Evolutionary conservation across 2,797 vertebrate genomes (phyloP).

Genomic region (Phrynocephalus vlangalii): DNA sequence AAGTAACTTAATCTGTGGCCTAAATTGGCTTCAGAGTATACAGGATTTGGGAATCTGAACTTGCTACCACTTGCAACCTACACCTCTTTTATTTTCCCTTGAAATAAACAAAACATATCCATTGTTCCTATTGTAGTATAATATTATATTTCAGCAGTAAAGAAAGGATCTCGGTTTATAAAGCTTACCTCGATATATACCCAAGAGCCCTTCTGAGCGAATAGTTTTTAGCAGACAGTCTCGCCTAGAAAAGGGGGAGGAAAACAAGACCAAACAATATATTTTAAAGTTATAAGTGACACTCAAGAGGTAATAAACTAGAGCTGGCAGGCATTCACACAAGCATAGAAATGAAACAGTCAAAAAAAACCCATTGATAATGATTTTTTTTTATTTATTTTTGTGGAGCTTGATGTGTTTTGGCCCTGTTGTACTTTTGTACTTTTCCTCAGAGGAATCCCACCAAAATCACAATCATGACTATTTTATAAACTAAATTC

Average conservation of each 20-base stretch:
- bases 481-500: too few species aligned
- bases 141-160: background rate
- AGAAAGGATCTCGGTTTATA: background rate
- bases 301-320: too few species aligned
- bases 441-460: too few species aligned
- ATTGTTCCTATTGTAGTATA: background rate
- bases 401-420: too few species aligned
- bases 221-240: conserved; percentile 88
- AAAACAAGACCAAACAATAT: too few species aligned
- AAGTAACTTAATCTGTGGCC: background rate
- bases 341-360: too few species aligned
- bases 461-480: too few species aligned
- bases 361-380: too few species aligned
- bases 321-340: too few species aligned
- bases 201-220: conserved; percentile 84
- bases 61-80: background rate
- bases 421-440: too few species aligned
- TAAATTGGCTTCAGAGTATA: background rate
- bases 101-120: background rate
- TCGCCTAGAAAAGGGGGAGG: conserved; percentile 74
- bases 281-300: background rate
- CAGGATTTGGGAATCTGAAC: background rate
- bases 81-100: background rate
- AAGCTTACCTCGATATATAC: conserved; percentile 84
- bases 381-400: too few species aligned